phyloP scores from a whole-genome alignment of 2,113 vertebrate genomes.

The Osmerus eperlanus region DNA sequence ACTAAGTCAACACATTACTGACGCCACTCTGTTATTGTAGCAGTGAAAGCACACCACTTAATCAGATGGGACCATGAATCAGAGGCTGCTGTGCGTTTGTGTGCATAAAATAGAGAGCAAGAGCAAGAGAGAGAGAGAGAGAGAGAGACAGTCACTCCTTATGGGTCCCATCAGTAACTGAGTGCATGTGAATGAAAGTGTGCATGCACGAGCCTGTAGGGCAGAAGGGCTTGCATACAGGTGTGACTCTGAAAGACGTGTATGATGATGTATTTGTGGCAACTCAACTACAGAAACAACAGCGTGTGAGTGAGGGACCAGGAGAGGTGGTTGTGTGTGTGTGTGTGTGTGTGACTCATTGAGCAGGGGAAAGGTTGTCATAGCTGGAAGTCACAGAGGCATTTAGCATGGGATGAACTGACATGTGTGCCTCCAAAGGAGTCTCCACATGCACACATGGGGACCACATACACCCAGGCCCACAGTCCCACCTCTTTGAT shows the following conservation, averaged over 20 bases:
- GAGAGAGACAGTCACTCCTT: too few species aligned
- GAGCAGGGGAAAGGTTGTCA: constrained; percentile 25
- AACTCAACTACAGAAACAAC: too few species aligned
- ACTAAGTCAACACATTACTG: constrained; percentile 55
- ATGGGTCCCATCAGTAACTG: too few species aligned
- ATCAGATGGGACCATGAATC: constrained; percentile 41
- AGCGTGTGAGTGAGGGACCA: neutral
- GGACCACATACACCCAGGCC: neutral
- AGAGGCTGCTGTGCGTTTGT: constrained; percentile 39
- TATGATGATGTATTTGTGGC: too few species aligned
- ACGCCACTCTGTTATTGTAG: constrained; percentile 49
- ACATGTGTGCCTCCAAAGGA: constrained; percentile 50
- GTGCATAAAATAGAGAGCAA: neutral
- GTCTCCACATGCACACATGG: constrained; percentile 15
- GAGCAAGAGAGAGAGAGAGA: neutral
- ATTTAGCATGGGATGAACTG: constrained; percentile 57
- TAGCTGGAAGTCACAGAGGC: constrained; percentile 57
- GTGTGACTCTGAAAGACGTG: neutral
- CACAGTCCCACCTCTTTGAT: too few species aligned
- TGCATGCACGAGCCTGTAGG: too few species aligned
- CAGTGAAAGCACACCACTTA: constrained; percentile 9
- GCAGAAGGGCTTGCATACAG: too few species aligned
- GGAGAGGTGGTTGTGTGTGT: neutral
- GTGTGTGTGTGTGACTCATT: neutral
- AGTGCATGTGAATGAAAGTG: too few species aligned